Conservation (phyloP, 2,888 invertebrate genomes). For the Tholera decimalis region DNA sequence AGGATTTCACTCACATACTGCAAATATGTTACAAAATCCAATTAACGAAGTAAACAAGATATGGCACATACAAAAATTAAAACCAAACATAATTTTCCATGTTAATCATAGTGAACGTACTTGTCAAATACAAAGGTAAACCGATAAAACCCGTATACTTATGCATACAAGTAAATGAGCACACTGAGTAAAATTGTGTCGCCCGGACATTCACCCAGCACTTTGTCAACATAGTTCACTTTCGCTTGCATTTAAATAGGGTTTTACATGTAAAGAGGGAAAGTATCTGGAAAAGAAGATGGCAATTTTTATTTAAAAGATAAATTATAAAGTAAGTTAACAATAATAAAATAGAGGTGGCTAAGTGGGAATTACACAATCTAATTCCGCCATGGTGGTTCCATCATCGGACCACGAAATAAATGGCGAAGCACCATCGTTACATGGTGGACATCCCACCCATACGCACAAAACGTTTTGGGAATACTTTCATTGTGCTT, state of each 20-base stretch:
- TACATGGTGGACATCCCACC: no score
- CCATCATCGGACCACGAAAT: no score
- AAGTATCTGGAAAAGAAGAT: conserved; percentile 7
- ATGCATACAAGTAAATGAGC: conserved; percentile 42
- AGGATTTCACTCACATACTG: background rate
- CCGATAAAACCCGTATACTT: conserved; percentile 58
- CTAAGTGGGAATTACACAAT: no score
- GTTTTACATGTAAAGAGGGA: conserved; percentile 20
- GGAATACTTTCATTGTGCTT: no score
- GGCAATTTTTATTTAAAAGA: background rate
- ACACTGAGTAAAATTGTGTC: conserved; percentile 53
- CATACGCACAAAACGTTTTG: no score
- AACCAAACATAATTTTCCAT: conserved; percentile 8
- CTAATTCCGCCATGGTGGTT: no score
- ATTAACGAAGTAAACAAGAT: background rate
- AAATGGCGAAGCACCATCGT: no score
- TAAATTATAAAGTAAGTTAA: background rate
- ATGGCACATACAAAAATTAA: background rate
- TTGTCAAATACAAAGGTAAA: conserved; percentile 24
- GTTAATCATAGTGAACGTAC: conserved; percentile 25
- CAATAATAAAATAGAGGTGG: no score
- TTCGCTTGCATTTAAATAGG: conserved; percentile 53
- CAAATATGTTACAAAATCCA: background rate
- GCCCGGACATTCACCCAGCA: conserved; percentile 52
- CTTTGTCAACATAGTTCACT: conserved; percentile 47